Evolutionary conservation across 2,888 invertebrate genomes (phyloP), one percentile per base, ranked within the genome.

Genomic region (Drosophila lutescens): DNA sequence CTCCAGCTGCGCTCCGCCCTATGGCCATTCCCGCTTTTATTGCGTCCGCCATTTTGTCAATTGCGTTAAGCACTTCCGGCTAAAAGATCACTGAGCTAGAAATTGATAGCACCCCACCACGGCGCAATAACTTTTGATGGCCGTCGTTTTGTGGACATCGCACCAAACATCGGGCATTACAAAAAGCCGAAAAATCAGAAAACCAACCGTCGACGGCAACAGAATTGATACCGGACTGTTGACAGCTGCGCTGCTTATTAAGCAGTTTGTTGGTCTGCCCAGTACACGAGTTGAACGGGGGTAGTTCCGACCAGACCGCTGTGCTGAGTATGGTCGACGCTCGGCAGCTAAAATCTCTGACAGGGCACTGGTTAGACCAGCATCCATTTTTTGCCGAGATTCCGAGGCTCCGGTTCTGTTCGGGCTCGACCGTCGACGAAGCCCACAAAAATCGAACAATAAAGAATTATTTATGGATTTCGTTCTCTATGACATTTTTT

Each of bases 231-330:
- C 58, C 65, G 58, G 73, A 44, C 56, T 69, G 74, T 71, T 77
- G 78, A 74, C 86, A 87, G 83, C 83, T 71, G 71, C 67, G 84
- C 30, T 84, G 87, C 81, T 84, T 86, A 86, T 86, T 81, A 86
- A 84, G 87, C 87, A 69, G 76, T 81, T 84, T 81, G 68, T 36
- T 15, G 20, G 53, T 13, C 34, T n/a, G 30, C 36, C 55, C 53
- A 51, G 20, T 38, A 49, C 8, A 2, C 32, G 9, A 6, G n/a
- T 4, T 8, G 36, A 32, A 23, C 12, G 20, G 12, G 49, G 65
- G 41, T 62, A 41, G 63, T 13, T 41, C 34, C 2, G 62, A 2
- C 49, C 15, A 41, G 12, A 6, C 10, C 34, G n/a, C 17, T 15
- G 12, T 2, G 13, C 7, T 23, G 23, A 23, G n/a, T 17, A 9